Base-by-base conservation (phyloP, 2,888 invertebrate genomes). In the Drosophila nigricruria region DNA sequence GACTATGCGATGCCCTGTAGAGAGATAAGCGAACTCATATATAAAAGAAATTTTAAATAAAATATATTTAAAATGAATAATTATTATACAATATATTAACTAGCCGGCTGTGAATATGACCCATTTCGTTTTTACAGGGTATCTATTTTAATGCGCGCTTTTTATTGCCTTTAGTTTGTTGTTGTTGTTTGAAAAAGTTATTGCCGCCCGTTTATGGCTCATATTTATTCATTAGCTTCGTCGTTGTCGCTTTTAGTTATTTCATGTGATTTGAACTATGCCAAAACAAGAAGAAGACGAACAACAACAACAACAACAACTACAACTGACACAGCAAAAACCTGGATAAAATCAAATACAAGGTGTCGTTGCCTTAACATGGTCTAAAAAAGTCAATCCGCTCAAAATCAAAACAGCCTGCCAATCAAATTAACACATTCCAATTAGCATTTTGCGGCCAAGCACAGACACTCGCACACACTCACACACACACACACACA, bases 351-450 rank as follows among this genome's bases (percentile, higher is more conserved):
- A 59, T 49, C 25, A 65, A 65, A 63, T 57, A 53, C 73, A 70
- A 77, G 70, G 66, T 70, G 73, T 66, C 61, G 60, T 43, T 60
- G 42, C 47, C 57, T 68, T 49, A 43, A 53, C 53, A 58, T 52
- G 64, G 30, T 56, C 60, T 38, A 42, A 73, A 77, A 76, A 66
- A 72, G 57, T 66, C 52, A 52, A 52, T 72, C 18, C n/a, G 40
- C 54, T 56, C 67, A 70, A 78, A 56, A 77, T 70, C 67, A 53
- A 66, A 57, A 66, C 56, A 57, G 73, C 52, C 84, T 84, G 84
- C 87, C 87, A 84, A 84, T 87, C 87, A 84, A 84, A 84, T 84
- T 87, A 84, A 87, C 84, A 84, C 84, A 84, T 84, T 83, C 81
- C 79, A 83, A 83, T 86, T 86, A 86, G 79, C 83, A 86, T 83